Conservation (phyloP, 2,113 vertebrate species). For the Silurus asotus region DNA sequence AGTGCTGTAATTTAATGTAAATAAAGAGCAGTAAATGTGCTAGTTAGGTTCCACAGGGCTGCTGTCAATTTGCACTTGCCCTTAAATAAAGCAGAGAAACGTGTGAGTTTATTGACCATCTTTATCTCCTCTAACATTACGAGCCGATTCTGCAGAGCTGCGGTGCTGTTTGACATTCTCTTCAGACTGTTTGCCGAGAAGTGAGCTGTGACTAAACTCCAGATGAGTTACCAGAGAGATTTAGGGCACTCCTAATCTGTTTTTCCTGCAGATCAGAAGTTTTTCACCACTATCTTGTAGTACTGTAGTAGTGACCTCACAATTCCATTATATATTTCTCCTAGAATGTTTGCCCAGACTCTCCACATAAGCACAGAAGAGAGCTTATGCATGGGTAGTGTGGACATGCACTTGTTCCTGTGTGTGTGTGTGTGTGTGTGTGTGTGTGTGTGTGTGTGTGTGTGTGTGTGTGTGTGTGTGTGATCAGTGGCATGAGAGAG, state of each 20-base stretch:
- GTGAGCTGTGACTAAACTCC: slow-evolving; percentile 69
- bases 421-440: not conserved
- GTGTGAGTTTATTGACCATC: slow-evolving; percentile 50
- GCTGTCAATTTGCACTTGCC: slow-evolving; percentile 40
- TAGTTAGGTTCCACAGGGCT: slow-evolving; percentile 17
- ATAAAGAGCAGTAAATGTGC: slow-evolving; percentile 25
- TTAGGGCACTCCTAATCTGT: slow-evolving; percentile 70
- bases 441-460: slow-evolving; percentile 10
- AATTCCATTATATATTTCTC: slow-evolving; percentile 59
- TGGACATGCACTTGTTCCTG: slow-evolving; percentile 30
- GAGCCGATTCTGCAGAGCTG: slow-evolving; percentile 49
- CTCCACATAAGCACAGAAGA: slow-evolving; percentile 65
- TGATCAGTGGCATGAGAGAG: slow-evolving; percentile 40
- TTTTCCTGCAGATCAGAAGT: slow-evolving; percentile 66
- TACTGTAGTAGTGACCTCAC: slow-evolving; percentile 56
- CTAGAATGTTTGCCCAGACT: slow-evolving; percentile 71
- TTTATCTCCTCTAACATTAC: slow-evolving; percentile 55
- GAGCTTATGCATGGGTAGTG: slow-evolving; percentile 58
- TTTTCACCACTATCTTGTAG: slow-evolving; percentile 56
- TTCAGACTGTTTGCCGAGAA: slow-evolving; percentile 69
- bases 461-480: slow-evolving; percentile 13
- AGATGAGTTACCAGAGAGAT: slow-evolving; percentile 65
- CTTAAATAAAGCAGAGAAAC: slow-evolving; percentile 46
- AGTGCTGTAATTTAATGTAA: slow-evolving; percentile 34
- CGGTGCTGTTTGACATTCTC: slow-evolving; percentile 68